Evolutionary conservation across 2,888 invertebrate species (phyloP).

Genomic region (Nymphalis c-album): DNA sequence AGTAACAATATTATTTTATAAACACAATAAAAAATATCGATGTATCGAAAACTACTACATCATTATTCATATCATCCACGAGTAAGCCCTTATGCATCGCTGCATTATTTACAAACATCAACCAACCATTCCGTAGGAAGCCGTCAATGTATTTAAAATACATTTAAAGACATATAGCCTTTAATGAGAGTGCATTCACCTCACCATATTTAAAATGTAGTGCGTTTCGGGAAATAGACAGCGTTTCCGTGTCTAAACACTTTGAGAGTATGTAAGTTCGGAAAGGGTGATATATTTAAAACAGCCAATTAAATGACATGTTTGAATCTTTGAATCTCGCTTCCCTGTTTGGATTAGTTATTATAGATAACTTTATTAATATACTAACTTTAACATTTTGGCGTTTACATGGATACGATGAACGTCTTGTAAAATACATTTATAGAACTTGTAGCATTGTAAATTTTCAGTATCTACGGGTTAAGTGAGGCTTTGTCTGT

Average conservation of each 20-base stretch:
- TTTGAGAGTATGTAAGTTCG: conserved; percentile 26
- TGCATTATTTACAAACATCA: conserved; percentile 29
- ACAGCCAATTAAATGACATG: conserved; percentile 33
- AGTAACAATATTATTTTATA: not conserved
- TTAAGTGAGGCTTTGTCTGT: too few species aligned
- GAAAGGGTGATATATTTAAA: conserved; percentile 38
- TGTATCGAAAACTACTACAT: conserved; percentile 37
- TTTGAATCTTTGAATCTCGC: not conserved
- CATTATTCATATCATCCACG: conserved; percentile 56
- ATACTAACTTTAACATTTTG: too few species aligned
- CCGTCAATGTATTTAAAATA: conserved; percentile 50
- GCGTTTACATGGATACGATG: too few species aligned
- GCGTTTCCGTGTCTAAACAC: conserved; percentile 64
- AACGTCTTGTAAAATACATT: too few species aligned
- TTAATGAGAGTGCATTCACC: conserved; percentile 79
- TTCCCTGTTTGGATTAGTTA: not conserved
- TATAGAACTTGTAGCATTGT: too few species aligned
- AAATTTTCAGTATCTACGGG: too few species aligned
- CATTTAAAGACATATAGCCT: conserved; percentile 65
- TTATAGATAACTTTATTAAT: conserved; percentile 6
- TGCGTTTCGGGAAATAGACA: conserved; percentile 67
- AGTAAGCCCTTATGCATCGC: conserved; percentile 50
- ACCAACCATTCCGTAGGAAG: conserved; percentile 25
- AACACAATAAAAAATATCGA: not conserved
- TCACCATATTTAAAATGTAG: conserved; percentile 59